phyloP scores from a whole-genome alignment of 1,140 invertebrate genomes.

The Drosophila lacteicornis region DNA sequence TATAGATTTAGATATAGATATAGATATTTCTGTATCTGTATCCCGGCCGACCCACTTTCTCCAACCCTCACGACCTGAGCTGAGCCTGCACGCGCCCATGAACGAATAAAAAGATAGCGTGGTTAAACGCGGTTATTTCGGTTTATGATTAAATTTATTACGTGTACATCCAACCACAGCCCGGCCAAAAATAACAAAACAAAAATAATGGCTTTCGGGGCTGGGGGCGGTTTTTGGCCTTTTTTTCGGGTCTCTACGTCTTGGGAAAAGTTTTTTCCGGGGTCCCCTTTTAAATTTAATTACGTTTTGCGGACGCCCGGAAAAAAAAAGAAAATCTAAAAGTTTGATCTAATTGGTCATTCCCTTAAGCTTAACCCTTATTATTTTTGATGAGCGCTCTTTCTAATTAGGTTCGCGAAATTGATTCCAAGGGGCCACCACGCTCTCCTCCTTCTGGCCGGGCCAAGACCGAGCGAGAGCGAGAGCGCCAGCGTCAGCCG shows the following conservation, averaged over 20 bases:
- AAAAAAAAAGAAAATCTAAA: conserved; percentile 46
- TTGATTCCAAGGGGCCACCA: conserved; percentile 40
- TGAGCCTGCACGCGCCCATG: conserved; percentile 45
- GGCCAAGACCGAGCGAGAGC: conserved; percentile 9
- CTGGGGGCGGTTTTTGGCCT: neutral
- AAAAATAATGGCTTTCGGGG: conserved; percentile 23
- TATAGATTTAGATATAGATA: conserved; percentile 3
- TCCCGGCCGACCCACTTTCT: conserved; percentile 14
- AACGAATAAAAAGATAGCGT: conserved; percentile 76
- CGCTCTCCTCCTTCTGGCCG: conserved; percentile 8
- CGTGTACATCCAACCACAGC: conserved; percentile 74
- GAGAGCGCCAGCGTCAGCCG: conserved; percentile 19
- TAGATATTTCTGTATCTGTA: conserved; percentile 54
- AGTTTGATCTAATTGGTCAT: conserved; percentile 78
- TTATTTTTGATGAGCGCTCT: conserved; percentile 55
- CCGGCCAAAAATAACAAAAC: conserved; percentile 39
- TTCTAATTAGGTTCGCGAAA: conserved; percentile 74
- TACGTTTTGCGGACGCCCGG: conserved; percentile 35
- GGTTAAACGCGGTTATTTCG: conserved; percentile 82
- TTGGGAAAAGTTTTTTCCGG: conserved; percentile 21
- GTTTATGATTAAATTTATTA: conserved; percentile 83
- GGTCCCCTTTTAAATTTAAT: conserved; percentile 66
- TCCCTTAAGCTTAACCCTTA: conserved; percentile 77
- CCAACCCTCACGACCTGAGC: conserved; percentile 6
- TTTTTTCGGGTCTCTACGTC: conserved; percentile 5